Percentiles rank a stretch among this genome's conserved stretches.
Conservation (phyloP, 1,140 invertebrate genomes). For the Heliconius melpomene region DNA sequence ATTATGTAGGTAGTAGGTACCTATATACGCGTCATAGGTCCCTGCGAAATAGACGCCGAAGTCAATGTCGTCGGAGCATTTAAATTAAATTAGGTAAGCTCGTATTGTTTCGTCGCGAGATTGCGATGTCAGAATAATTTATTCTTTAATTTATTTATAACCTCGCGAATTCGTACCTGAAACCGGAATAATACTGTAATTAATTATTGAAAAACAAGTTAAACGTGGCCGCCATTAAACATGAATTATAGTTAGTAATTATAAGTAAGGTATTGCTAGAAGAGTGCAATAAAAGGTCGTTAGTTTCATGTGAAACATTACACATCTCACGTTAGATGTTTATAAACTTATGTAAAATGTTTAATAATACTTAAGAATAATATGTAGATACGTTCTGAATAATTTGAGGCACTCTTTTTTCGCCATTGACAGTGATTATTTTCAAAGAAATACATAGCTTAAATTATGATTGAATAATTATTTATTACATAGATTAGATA, state of each 20-base stretch:
- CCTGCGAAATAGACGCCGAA: neutral
- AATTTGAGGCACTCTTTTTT: too few species aligned
- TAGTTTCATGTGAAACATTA: too few species aligned
- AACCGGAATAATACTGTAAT: neutral
- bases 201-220: neutral
- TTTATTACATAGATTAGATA: neutral
- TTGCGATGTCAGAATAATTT: neutral
- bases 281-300: too few species aligned
- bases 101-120: neutral
- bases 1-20: neutral
- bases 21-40: neutral
- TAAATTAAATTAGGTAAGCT: constrained; percentile 3
- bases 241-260: neutral
- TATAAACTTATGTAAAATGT: too few species aligned
- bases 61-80: neutral
- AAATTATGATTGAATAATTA: too few species aligned
- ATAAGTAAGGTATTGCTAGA: neutral
- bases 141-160: neutral
- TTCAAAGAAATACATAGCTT: too few species aligned
- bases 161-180: neutral
- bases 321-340: too few species aligned
- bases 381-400: too few species aligned
- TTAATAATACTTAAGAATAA: too few species aligned
- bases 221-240: neutral
- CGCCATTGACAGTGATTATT: too few species aligned